These are phyloP conservation scores for Rhysida immarginata DNA, from an alignment of 1,140 invertebrate species.

Conservation along the genomic window DNA sequence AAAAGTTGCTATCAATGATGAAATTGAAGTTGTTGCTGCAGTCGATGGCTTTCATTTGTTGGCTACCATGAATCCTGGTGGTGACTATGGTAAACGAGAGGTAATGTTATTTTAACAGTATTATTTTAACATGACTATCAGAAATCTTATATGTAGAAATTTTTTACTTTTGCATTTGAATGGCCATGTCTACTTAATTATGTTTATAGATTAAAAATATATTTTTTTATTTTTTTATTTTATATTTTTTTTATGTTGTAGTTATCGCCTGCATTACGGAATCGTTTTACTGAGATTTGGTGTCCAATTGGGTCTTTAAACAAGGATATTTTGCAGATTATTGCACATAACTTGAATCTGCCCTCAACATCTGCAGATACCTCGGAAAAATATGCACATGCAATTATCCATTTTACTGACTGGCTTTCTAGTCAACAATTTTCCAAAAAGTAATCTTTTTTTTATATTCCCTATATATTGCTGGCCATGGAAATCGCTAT, in stretches of 20 bases:
- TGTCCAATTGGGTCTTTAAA: slow-evolving; percentile 53
- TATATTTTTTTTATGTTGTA: no score
- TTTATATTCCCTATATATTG: no score
- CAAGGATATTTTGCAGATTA: slow-evolving; percentile 57
- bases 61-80: slow-evolving; percentile 99
- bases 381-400: no score
- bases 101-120: slow-evolving; percentile 30
- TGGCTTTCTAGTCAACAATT: no score
- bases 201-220: slow-evolving; percentile 5
- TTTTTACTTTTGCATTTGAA: not conserved
- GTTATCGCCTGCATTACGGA: slow-evolving; percentile 89
- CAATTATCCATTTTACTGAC: no score
- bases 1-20: slow-evolving; percentile 42
- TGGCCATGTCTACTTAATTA: no score
- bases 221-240: slow-evolving; percentile 8
- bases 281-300: slow-evolving; percentile 99
- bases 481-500: no score
- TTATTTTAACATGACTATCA: no score
- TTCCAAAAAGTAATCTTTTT: no score
- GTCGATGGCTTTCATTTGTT: slow-evolving; percentile 71
- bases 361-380: no score
- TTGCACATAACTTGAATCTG: slow-evolving; percentile 65
- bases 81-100: slow-evolving; percentile 99
- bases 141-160: not conserved
- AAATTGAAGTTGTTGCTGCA: slow-evolving; percentile 47